Conservation (phyloP, 2,888 invertebrate species). For the Choristoneura rosaceana region DNA sequence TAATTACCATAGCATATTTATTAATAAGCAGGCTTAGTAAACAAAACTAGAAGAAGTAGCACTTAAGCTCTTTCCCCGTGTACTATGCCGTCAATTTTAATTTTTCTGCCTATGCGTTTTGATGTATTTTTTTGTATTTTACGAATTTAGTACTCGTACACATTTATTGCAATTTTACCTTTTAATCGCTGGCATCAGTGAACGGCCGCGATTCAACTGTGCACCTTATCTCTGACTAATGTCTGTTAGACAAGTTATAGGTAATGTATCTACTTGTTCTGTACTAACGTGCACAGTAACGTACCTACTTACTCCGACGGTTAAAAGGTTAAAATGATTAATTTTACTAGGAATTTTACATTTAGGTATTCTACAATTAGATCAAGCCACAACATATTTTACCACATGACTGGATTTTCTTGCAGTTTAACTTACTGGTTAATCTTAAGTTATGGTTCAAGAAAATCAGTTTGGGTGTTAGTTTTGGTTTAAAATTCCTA, state of each 20-base stretch:
- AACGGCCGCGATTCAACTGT: not conserved
- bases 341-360: conserved; percentile 19
- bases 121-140: conserved; percentile 37
- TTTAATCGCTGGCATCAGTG: not conserved
- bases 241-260: not conserved
- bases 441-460: not conserved
- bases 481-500: conserved; percentile 19
- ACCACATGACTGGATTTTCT: not conserved
- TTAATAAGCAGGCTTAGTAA: conserved; percentile 40
- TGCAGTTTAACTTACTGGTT: not conserved
- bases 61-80: conserved; percentile 32
- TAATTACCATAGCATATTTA: conserved; percentile 58
- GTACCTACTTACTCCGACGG: not conserved
- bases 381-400: not conserved
- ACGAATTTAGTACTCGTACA: conserved; percentile 30
- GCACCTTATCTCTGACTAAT: not conserved
- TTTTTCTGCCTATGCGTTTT: conserved; percentile 38
- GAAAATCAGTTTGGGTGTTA: not conserved
- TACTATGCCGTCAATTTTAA: conserved; percentile 40
- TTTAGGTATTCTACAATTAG: not conserved
- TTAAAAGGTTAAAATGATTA: not conserved
- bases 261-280: not conserved
- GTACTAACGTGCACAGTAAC: not conserved
- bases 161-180: conserved; percentile 1
- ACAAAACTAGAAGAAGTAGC: conserved; percentile 31